These are phyloP conservation scores for Bujurquina vittata DNA, from an alignment of 2,113 vertebrate species.

Conservation along the genomic window DNA sequence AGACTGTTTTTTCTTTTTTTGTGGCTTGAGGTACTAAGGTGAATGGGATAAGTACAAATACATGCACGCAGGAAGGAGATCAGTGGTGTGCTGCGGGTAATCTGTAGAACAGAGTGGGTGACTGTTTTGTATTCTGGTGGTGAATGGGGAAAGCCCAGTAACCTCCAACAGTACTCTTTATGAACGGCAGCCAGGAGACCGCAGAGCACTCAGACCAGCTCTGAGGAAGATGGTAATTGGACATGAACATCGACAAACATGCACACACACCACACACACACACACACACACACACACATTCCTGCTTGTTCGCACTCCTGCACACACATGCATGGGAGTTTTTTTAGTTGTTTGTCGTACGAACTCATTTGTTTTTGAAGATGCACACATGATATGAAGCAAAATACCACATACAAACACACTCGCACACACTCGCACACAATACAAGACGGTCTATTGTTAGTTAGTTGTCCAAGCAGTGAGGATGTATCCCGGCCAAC, in stretches of 20 bases:
- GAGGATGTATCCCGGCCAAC: constrained; percentile 57
- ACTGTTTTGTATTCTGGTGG: constrained; percentile 71
- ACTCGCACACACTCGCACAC: constrained; percentile 22
- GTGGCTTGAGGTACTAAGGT: constrained; percentile 21
- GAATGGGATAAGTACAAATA: constrained; percentile 32
- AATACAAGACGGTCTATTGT: constrained; percentile 56
- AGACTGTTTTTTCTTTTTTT: background rate
- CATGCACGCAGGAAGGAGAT: constrained; percentile 39
- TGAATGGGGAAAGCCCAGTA: constrained; percentile 76
- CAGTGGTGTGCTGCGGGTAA: constrained; percentile 44
- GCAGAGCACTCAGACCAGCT: constrained; percentile 41
- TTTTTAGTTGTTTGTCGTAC: constrained; percentile 17
- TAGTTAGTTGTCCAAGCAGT: constrained; percentile 50
- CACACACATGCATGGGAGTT: constrained; percentile 5
- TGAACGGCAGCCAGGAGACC: constrained; percentile 68
- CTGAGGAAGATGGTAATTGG: constrained; percentile 45
- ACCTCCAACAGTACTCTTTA: constrained; percentile 64
- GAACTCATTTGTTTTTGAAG: constrained; percentile 41
- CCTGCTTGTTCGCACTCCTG: constrained; percentile 1
- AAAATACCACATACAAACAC: constrained; percentile 14
- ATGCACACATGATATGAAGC: constrained; percentile 22
- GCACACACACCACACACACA: background rate
- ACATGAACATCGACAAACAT: constrained; percentile 32
- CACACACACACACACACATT: constrained; percentile 3
- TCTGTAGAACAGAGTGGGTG: constrained; percentile 47